phyloP scores from a whole-genome alignment of 2,888 invertebrate species.

The Rhabditophanes sp. region DNA sequence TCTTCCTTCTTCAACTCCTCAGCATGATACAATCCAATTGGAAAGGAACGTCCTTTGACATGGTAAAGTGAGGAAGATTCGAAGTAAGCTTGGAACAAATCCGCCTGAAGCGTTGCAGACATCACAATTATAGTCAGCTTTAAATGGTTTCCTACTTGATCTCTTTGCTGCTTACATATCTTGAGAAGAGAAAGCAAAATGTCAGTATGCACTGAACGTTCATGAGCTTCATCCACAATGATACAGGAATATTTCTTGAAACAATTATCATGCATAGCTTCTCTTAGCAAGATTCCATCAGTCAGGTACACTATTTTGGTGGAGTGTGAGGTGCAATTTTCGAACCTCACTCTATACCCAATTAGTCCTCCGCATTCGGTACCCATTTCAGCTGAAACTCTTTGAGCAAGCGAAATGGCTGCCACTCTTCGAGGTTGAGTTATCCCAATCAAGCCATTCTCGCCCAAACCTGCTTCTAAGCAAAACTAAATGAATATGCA shows the following conservation, averaged over 20 bases:
- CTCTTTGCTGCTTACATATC: constrained; percentile 18
- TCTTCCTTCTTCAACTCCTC: constrained; percentile 2
- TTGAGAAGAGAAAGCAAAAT: constrained; percentile 61
- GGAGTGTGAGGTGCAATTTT: constrained; percentile 43
- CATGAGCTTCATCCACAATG: constrained; percentile 59
- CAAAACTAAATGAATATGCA: constrained; percentile 12
- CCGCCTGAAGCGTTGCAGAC: constrained; percentile 86
- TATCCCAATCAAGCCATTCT: constrained; percentile 60
- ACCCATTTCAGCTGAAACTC: constrained; percentile 31
- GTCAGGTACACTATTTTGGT: constrained; percentile 64
- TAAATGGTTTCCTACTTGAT: neutral
- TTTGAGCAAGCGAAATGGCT: constrained; percentile 54
- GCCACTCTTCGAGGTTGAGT: constrained; percentile 83
- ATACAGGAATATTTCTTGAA: constrained; percentile 50
- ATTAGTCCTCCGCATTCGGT: constrained; percentile 47
- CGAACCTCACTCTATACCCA: constrained; percentile 66
- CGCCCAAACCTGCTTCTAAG: constrained; percentile 45
- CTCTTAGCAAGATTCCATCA: constrained; percentile 77
- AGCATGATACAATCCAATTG: constrained; percentile 48
- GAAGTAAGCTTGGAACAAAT: constrained; percentile 75
- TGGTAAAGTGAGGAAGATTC: constrained; percentile 69
- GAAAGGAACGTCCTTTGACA: constrained; percentile 71
- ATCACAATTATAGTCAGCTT: constrained; percentile 62
- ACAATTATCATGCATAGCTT: constrained; percentile 75
- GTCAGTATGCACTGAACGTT: constrained; percentile 77